phyloP scores from a whole-genome alignment of 2,797 vertebrate species.

The Semaprochilodus insignis region DNA sequence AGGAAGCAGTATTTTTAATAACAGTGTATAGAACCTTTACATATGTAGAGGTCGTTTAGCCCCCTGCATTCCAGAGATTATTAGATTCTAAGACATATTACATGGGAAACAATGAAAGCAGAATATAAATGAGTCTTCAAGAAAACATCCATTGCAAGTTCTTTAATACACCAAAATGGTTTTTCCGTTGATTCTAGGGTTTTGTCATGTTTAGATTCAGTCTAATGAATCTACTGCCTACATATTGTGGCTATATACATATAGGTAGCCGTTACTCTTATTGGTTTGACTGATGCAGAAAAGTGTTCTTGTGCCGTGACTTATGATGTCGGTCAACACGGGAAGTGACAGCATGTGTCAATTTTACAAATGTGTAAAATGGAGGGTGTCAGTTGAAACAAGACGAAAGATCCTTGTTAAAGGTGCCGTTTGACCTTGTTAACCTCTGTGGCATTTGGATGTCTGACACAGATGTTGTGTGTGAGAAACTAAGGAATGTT shows the following conservation, averaged over 20 bases:
- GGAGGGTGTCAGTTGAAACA: conserved; percentile 64
- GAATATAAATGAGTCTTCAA: no score
- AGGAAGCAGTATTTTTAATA: neutral
- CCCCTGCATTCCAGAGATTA: neutral
- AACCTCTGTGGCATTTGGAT: conserved; percentile 58
- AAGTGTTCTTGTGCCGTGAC: neutral
- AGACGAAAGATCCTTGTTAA: conserved; percentile 62
- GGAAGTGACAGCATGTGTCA: neutral
- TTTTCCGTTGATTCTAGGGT: no score
- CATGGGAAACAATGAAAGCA: neutral
- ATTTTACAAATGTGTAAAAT: conserved; percentile 53
- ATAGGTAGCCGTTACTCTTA: neutral
- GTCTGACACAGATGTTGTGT: conserved; percentile 45
- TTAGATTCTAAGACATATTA: neutral
- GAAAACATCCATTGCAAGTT: no score
- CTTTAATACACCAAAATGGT: no score
- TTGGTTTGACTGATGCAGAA: neutral
- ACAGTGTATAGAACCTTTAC: neutral
- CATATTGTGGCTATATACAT: neutral
- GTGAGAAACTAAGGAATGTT: neutral
- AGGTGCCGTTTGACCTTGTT: conserved; percentile 38
- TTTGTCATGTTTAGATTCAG: neutral
- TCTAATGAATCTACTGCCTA: neutral
- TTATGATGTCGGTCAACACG: neutral
- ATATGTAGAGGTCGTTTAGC: neutral